A percentile compares a stretch with the other conserved stretches of the same genome.
phyloP scores from a whole-genome alignment of 2,113 vertebrate genomes.

The Eupsittula cactorum region DNA sequence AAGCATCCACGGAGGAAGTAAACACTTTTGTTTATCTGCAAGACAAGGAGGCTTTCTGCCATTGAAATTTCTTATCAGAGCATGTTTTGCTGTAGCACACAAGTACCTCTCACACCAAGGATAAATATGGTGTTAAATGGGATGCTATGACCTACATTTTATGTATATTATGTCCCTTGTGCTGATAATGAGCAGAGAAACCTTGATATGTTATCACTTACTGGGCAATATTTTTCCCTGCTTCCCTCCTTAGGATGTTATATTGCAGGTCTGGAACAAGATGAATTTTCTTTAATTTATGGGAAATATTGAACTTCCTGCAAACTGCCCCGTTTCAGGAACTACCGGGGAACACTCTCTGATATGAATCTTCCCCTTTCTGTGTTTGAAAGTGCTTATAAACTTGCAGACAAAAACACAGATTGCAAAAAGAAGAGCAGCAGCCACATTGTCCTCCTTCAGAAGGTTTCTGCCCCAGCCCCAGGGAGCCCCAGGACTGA shows the following conservation, averaged over 20 bases:
- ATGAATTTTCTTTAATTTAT: conserved; percentile 23
- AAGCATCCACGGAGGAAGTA: background rate
- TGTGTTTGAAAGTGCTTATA: background rate
- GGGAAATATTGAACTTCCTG: background rate
- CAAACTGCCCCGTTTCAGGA: background rate
- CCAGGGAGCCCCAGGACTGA: fast-evolving
- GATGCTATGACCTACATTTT: conserved; percentile 75
- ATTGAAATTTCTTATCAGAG: background rate
- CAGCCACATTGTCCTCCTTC: background rate
- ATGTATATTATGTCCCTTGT: conserved; percentile 53
- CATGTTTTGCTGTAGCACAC: background rate
- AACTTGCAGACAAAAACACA: background rate
- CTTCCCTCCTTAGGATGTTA: background rate
- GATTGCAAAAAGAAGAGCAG: background rate
- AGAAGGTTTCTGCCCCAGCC: background rate
- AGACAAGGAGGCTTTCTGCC: background rate
- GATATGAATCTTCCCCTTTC: background rate
- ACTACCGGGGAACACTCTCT: background rate
- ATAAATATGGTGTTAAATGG: conserved; percentile 34
- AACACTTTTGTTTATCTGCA: background rate
- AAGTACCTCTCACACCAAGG: conserved; percentile 34
- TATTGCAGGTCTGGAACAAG: background rate
- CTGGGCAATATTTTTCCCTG: background rate
- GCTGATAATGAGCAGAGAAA: conserved; percentile 52
- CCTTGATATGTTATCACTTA: conserved; percentile 25